Evolutionary conservation across 2,888 invertebrate species (phyloP), one percentile per base, ranked within the genome.

Genomic region (Ditylenchus weischeri): DNA sequence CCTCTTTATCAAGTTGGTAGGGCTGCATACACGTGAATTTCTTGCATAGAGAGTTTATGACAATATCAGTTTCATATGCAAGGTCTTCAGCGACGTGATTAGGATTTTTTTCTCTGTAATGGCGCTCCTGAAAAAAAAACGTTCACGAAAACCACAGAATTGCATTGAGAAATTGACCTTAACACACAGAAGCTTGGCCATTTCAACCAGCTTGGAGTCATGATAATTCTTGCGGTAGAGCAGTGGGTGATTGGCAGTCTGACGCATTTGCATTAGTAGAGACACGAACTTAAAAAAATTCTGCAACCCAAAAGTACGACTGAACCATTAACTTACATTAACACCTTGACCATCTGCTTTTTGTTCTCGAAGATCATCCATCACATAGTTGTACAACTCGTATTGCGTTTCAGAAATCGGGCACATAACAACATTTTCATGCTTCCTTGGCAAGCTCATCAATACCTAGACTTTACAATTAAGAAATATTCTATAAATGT

Each of bases 231-330:
- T 87, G 43, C 93, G 88, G 73, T 91, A 86, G 0, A 96, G 86
- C 13, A 93, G 86, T 0, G 94, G 93, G 85, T 96, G 96, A 86
- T 95, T 95, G 49, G 94, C 91, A 29, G 91, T 87, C 84, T 93
- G 94, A 2, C 95, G 87, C 85, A 96, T 88, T 84, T 93, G 91
- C 89, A 93, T 93, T 89, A 93, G 90, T 69, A 60, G 29, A 54
- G 23, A 54, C 15, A 54, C 21, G n/a, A 54, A 54, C 29, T 21
- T 5, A 54, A 54, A 54, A 2, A 50, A 19, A 19, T 50, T 50
- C 21, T n/a, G n/a, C n/a, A n/a, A n/a, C n/a, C n/a, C n/a, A n/a
- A n/a, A n/a, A n/a, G n/a, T n/a, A n/a, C n/a, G n/a, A n/a, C n/a
- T n/a, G n/a, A n/a, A n/a, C n/a, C n/a, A n/a, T n/a, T n/a, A n/a